Conservation (phyloP, 2,797 vertebrate species). For the Dendrocincla fuliginosa region DNA sequence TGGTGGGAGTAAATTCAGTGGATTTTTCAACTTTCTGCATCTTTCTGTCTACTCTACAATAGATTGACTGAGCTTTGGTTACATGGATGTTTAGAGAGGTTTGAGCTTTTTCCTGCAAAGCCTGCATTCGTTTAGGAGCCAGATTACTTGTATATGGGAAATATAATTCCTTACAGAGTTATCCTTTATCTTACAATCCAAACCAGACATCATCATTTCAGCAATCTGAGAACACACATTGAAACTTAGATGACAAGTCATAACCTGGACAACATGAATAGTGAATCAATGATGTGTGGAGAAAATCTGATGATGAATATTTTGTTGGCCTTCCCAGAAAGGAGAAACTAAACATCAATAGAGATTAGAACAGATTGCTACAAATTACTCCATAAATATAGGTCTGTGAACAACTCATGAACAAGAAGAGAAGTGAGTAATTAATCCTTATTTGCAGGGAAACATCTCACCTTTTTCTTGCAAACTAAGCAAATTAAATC, state of each 20-base stretch:
- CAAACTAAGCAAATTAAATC: not conserved
- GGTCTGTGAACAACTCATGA: not conserved
- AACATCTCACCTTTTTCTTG: not conserved
- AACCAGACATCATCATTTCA: not conserved
- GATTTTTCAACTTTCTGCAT: not conserved
- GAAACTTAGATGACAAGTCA: not conserved
- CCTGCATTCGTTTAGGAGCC: not conserved
- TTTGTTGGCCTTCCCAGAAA: not conserved
- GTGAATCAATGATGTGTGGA: not conserved
- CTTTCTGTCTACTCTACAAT: not conserved
- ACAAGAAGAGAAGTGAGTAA: conserved; percentile 10
- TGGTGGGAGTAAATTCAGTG: not conserved
- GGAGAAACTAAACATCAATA: not conserved
- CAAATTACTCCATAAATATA: not conserved
- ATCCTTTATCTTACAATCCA: not conserved
- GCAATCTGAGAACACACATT: rapidly evolving
- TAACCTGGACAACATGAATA: not conserved
- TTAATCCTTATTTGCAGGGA: not conserved
- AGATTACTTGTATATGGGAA: not conserved
- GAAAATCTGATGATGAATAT: not conserved
- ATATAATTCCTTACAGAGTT: not conserved
- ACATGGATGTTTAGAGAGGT: not conserved
- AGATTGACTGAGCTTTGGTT: not conserved
- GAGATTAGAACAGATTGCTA: not conserved
- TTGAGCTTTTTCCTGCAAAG: not conserved